Conservation (phyloP, 2,797 vertebrate species). For the Urosaurus nigricauda region DNA sequence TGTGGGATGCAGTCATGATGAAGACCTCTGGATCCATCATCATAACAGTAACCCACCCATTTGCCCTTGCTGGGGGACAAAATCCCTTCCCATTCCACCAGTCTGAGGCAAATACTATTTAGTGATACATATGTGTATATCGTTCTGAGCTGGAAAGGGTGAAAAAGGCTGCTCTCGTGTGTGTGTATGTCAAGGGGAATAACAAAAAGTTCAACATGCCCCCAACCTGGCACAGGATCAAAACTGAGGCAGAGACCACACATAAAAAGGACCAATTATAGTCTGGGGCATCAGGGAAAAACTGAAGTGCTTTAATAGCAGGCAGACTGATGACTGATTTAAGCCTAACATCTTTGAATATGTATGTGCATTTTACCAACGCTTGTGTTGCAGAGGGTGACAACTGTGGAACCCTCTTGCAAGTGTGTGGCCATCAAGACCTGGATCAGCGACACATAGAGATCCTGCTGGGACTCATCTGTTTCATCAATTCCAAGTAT, state of each 20-base stretch:
- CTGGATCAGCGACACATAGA: conserved; percentile 75
- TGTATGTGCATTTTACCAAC: conserved; percentile 56
- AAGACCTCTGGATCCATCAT: too few relatives aligned
- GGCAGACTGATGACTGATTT: background rate
- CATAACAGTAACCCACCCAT: too few relatives aligned
- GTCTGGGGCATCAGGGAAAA: too few relatives aligned
- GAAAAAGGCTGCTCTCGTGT: too few relatives aligned
- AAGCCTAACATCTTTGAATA: background rate
- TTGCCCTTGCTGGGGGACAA: too few relatives aligned
- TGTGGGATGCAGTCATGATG: too few relatives aligned
- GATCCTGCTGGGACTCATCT: conserved; percentile 59
- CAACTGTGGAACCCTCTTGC: conserved; percentile 73
- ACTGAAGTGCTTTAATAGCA: background rate
- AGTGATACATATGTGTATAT: too few relatives aligned
- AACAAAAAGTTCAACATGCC: background rate
- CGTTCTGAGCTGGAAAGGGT: background rate
- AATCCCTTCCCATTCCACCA: too few relatives aligned
- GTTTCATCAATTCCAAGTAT: conserved; percentile 76
- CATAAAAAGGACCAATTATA: too few relatives aligned
- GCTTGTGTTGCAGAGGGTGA: conserved; percentile 71
- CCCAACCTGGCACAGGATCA: too few relatives aligned
- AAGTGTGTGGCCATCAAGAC: conserved; percentile 78
- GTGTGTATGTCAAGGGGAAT: background rate
- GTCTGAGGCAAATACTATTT: too few relatives aligned
- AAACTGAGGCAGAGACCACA: too few relatives aligned